Base-by-base conservation (phyloP, 1,140 invertebrate species). In the Macrocentrus cingulum region DNA sequence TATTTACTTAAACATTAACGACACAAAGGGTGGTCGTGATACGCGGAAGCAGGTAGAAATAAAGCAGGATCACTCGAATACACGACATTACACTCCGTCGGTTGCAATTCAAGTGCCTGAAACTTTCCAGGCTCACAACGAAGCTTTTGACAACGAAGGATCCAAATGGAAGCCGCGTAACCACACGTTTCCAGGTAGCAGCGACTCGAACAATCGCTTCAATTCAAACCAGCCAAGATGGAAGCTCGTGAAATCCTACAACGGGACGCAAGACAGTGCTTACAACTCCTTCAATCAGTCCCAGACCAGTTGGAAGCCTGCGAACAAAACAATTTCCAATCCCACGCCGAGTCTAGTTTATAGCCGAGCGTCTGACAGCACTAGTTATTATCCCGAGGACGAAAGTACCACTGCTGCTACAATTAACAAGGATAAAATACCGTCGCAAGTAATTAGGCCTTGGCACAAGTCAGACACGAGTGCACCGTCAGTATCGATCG, bases 31-130 rank as follows among this genome's bases (percentile, higher is more conserved):
- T n/a, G n/a, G 66, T n/a, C 65, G 72, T 53, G 66, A 61, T 18
- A 67, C 71, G 2, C 64, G 61, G 0, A 70, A 60, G 39, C 60
- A 66, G n/a, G 49, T 72, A 8, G 57, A 66, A 34, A 62, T 74
- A 13, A 55, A 71, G 54, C 69, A 72, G 45, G 66, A 67, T 8
- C 67, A 72, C 42, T 71, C 71, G 5, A 65, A 57, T 25, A 67
- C 61, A 5, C 67, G 55, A 49, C 55, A 56, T 6, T 64, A 75
- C 16, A 57, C 61, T 15, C 44, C 52, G 20, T 22, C 13, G 44
- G 20, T 1, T 9, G 20, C 16, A 19, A 34, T 29, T 41, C 5
- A 20, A 36, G 16, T 32, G 37, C 16, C 49, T 36, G 39, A 13
- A n/a, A 15, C 23, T 45, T 51, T 22, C 18, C n/a, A 18, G 20